Evolutionary conservation across 1,140 invertebrate species (phyloP), one percentile per base, ranked within the genome.

Genomic region (Calosoma granatense): DNA sequence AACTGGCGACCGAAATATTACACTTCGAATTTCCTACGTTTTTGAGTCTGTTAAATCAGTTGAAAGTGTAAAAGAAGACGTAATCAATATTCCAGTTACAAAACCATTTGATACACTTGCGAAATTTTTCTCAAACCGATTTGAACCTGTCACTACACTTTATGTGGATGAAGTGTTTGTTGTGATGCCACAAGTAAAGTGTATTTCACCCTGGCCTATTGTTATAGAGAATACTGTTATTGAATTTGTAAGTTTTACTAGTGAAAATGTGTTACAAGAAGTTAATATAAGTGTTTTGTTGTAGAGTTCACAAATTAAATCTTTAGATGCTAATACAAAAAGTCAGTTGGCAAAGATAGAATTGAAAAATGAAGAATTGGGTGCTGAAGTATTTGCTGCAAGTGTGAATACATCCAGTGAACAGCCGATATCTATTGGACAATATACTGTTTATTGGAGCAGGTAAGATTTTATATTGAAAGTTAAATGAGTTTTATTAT

Each of bases 381-480:
- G 71, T n/a, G 72, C 76, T 0, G 79, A 81, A 65, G 65, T 74
- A 20, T 74, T 74, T 53, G 70, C 78, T 21, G 60, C 73, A 55
- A 72, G 75, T n/a, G 74, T 64, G 22, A 61, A 62, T 56, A 54
- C 41, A 36, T 56, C 62, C 11, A 69, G 78, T 59, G 80, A 82
- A 60, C 72, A 75, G 41, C 75, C 77, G 4, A 72, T 76, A 1
- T 77, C 77, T 63, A 77, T 87, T 14, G 88, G 87, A 55, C 75
- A 84, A 23, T 90, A 88, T 69, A 83, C 80, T 1, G 76, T 92
- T 19, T 80, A 79, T 64, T 92, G 88, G 88, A 82, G 78, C 74
- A 78, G 88, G 81, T 88, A 76, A 68, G 60, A 54, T 43, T 66
- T 62, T 55, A 22, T 58, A 15, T n/a, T n/a, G n/a, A n/a, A n/a